Conservation (phyloP, 2,888 invertebrate species). For the Leptinotarsa peninsularis region DNA sequence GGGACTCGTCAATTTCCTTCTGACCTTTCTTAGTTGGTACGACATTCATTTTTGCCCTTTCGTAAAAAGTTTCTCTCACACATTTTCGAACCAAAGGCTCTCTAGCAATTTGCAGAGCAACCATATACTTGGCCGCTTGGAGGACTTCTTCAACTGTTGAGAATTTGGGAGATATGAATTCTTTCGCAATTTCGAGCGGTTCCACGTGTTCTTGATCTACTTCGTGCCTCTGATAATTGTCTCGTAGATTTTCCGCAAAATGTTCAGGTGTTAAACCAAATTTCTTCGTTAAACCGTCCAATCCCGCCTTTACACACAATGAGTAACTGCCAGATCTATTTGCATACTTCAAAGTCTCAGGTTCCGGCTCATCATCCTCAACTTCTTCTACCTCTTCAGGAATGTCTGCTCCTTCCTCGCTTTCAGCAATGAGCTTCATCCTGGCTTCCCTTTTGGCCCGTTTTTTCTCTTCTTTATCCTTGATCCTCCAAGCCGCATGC, state of each 20-base stretch:
- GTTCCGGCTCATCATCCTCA: slow-evolving; percentile 70
- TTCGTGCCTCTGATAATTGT: slow-evolving; percentile 95
- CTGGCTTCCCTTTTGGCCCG: slow-evolving; percentile 67
- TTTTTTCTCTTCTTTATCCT: slow-evolving; percentile 72
- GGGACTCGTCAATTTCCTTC: slow-evolving; percentile 96
- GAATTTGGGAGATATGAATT: slow-evolving; percentile 78
- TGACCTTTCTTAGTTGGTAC: slow-evolving; percentile 89
- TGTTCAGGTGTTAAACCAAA: slow-evolving; percentile 95
- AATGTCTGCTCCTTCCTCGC: slow-evolving; percentile 75
- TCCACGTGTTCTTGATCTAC: slow-evolving; percentile 92
- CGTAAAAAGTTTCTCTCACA: slow-evolving; percentile 87
- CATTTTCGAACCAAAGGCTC: slow-evolving; percentile 90
- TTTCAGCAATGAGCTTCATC: slow-evolving; percentile 69
- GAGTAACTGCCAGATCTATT: slow-evolving; percentile 89
- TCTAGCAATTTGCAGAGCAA: slow-evolving; percentile 91
- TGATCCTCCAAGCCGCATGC: slow-evolving; percentile 79
- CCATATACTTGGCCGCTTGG: slow-evolving; percentile 92
- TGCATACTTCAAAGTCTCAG: slow-evolving; percentile 84
- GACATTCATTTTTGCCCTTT: slow-evolving; percentile 85
- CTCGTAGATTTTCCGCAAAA: slow-evolving; percentile 95
- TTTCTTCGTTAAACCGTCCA: slow-evolving; percentile 86
- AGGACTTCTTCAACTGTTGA: slow-evolving; percentile 83
- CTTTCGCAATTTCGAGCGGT: slow-evolving; percentile 84
- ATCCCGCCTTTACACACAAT: slow-evolving; percentile 86
- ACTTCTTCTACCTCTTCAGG: slow-evolving; percentile 71